These are phyloP conservation scores for Athalia cordata DNA, from an alignment of 2,888 invertebrate species.

Conservation along the genomic window DNA sequence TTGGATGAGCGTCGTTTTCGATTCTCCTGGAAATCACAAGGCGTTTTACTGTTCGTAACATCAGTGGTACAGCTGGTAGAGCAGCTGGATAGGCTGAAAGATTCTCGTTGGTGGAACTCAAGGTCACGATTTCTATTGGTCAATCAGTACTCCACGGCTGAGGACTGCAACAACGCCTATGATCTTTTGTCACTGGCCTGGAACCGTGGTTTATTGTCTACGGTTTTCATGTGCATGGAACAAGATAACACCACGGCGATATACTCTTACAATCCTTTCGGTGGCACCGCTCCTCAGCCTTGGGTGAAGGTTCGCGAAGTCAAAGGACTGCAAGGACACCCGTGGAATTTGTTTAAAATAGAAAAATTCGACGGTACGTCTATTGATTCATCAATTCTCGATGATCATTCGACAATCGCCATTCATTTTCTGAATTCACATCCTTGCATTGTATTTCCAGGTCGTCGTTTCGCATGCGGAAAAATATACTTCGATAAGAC, in stretches of 20 bases:
- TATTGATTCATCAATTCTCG: not conserved
- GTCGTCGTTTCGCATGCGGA: slow-evolving; percentile 8
- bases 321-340: slow-evolving; percentile 9
- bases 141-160: not conserved
- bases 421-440: not conserved
- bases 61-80: too few species aligned
- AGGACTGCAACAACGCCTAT: slow-evolving; percentile 14
- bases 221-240: slow-evolving; percentile 20
- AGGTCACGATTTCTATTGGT: not conserved
- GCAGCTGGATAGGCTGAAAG: not conserved
- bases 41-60: too few species aligned
- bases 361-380: slow-evolving; percentile 8
- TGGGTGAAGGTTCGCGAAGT: slow-evolving; percentile 19
- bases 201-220: not conserved
- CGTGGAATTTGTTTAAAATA: slow-evolving; percentile 21
- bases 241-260: not conserved
- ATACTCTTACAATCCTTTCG: slow-evolving; percentile 27
- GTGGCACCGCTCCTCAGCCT: slow-evolving; percentile 27
- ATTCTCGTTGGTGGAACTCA: slow-evolving; percentile 31
- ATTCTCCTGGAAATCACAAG: too few species aligned
- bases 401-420: not conserved
- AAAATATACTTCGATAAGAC: slow-evolving; percentile 33
- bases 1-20: too few species aligned
- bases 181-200: slow-evolving; percentile 20
- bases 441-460: not conserved